Base-by-base conservation (phyloP, 2,113 vertebrate species). In the Anser brachyrhynchus region DNA sequence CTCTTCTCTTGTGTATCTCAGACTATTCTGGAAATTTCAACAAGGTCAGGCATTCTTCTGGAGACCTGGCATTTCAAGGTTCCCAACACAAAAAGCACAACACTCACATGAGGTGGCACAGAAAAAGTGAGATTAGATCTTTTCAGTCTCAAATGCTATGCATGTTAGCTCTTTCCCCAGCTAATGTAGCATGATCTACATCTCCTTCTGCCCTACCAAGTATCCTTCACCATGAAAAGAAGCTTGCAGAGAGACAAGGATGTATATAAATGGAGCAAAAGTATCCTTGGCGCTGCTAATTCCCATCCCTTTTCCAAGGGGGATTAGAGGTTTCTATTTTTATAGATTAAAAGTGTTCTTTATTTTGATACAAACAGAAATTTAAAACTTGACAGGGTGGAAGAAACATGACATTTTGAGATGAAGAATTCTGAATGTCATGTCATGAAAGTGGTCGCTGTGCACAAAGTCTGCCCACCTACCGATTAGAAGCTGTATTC, bases 31-130 rank as follows among this genome's bases (percentile, higher is more conserved):
- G 33, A 54, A 83, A 46, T 58, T 76, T 74, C 55, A 17, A 7
- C 1, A 35, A 61, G 57, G 41, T 37, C 62, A 61, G 52, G 31
- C 0, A 0, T 31, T 26, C 49, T 65, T 19, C 26, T 44, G 67
- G 18, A 82, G 54, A n/a, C 35, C 49, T 44, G 16, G 5, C 83
- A 37, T 77, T 87, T 69, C 41, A 58, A 70, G 41, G 33, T 66
- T 11, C n/a, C 22, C 59, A 49, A n/a, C 20, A 31, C 0, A 0
- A 62, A 14, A n/a, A 81, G 18, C 7, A 13, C 10, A 72, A 17
- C 13, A 8, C 52, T 87, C 8, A 11, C 55, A 23, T 64, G 62
- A 72, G 84, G 0, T 55, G 23, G 37, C 57, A 43, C 0, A 13
- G 33, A 52, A 80, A 55, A 59, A 33, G n/a, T 26, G 62, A 70